These are phyloP conservation scores for Peromyscus californicus DNA, from an alignment of 2,113 vertebrate genomes.

Conservation along the genomic window DNA sequence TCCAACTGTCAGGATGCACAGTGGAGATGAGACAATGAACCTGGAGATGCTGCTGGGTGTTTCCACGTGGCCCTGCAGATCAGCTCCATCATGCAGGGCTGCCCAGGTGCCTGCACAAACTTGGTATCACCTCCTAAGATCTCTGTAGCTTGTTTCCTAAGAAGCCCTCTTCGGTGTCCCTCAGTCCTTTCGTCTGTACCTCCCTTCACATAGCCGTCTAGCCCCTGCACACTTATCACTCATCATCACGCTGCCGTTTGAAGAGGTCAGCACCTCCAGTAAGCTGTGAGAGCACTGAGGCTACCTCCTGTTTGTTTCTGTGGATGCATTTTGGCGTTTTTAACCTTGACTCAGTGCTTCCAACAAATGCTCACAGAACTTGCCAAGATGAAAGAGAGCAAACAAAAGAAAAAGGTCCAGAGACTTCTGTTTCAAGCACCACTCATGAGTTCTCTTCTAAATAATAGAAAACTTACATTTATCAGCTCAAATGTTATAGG, in stretches of 20 bases:
- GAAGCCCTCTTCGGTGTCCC: background rate
- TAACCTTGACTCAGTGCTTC: background rate
- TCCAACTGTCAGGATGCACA: background rate
- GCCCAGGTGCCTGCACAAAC: background rate
- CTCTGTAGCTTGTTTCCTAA: background rate
- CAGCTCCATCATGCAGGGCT: background rate
- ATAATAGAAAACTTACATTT: background rate
- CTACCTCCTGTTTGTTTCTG: background rate
- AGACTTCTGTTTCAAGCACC: background rate
- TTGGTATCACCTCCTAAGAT: background rate
- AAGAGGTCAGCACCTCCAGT: background rate
- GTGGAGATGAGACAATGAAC: background rate
- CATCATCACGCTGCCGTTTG: background rate
- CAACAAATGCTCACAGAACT: background rate
- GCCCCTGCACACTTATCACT: background rate
- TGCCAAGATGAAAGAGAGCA: background rate
- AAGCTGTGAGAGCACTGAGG: background rate
- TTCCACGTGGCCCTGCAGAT: background rate
- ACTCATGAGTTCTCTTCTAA: background rate
- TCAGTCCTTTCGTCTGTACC: background rate
- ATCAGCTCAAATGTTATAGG: background rate
- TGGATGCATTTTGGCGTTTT: background rate
- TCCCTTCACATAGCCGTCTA: background rate
- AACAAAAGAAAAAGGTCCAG: background rate
- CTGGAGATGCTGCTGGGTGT: background rate